Evolutionary conservation across 2,888 invertebrate species (phyloP), one percentile per base, ranked within the genome.

Genomic region (Brachyptera putata): DNA sequence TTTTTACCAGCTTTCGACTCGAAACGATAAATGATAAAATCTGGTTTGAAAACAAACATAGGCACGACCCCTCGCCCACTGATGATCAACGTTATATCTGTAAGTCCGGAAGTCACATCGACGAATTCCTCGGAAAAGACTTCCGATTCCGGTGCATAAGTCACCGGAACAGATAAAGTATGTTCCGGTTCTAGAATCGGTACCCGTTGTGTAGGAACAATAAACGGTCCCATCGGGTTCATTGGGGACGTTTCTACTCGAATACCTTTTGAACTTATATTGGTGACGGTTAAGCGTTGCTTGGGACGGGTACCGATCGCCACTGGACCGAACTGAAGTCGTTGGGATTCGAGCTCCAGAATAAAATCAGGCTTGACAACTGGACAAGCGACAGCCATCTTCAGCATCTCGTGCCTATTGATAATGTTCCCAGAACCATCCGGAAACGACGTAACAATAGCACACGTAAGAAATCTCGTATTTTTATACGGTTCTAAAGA

Each of bases 291-390:
- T 21, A 58, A 26, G 11, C 14, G 14, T 25, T 11, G n/a, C 48
- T 16, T 49, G n/a, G 58, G 49, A 16, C 58, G 58, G 7, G 49
- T 58, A 4, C 58, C 49, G 21, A 58, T 0, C 24, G 58, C 58
- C 49, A 46, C 46, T 3, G 49, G 30, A 1, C 49, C 58, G 36
- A 58, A 58, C 36, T 22, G 24, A 11, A 58, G 16, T n/a, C 36
- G 48, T 14, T 21, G 58, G 11, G 34, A 13, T 30, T 58, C 58
- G 18, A 26, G 22, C 36, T 37, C 25, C 36, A 58, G 48, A n/a
- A 58, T n/a, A 30, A 58, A 25, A 36, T 58, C 58, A 1, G 58
- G 58, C 1, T 49, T 48, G 22, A 49, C 58, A 21, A 58, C 58
- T 7, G 58, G 58, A 25, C 58, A 58, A 13, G 49, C 36, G 25